Evolutionary conservation across 1,140 invertebrate species (phyloP).

Genomic region (Colletes gigas): DNA sequence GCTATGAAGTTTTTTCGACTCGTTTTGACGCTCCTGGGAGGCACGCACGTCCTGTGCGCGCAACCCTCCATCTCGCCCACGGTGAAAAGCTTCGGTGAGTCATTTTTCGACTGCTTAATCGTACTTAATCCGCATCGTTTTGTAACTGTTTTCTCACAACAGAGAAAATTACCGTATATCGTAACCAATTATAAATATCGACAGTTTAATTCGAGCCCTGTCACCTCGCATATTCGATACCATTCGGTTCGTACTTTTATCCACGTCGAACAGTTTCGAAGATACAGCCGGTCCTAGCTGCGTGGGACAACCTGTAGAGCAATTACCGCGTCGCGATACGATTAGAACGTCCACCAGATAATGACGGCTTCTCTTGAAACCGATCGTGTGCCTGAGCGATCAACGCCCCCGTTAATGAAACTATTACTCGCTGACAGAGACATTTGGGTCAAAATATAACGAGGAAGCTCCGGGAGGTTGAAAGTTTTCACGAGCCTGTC

Average conservation of each 20-base stretch:
- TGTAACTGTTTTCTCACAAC: too few relatives aligned
- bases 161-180: too few relatives aligned
- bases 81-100: slow-evolving; percentile 75
- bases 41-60: slow-evolving; percentile 72
- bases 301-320: too few relatives aligned
- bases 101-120: neutral
- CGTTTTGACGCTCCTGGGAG: slow-evolving; percentile 74
- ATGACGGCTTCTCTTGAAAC: too few relatives aligned
- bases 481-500: neutral
- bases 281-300: too few relatives aligned
- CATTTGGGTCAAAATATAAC: slow-evolving; percentile 21
- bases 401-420: slow-evolving; percentile 3
- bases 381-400: neutral
- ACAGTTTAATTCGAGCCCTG: too few relatives aligned
- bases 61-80: slow-evolving; percentile 75
- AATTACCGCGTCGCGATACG: neutral
- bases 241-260: too few relatives aligned
- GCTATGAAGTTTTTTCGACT: slow-evolving; percentile 73
- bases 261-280: too few relatives aligned
- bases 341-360: too few relatives aligned
- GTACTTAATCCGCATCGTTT: neutral
- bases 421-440: neutral
- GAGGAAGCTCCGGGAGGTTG: neutral
- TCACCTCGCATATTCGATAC: too few relatives aligned
- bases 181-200: too few relatives aligned